Conservation (phyloP, 2,113 vertebrate species). For the Benitochromis conjunctus region DNA sequence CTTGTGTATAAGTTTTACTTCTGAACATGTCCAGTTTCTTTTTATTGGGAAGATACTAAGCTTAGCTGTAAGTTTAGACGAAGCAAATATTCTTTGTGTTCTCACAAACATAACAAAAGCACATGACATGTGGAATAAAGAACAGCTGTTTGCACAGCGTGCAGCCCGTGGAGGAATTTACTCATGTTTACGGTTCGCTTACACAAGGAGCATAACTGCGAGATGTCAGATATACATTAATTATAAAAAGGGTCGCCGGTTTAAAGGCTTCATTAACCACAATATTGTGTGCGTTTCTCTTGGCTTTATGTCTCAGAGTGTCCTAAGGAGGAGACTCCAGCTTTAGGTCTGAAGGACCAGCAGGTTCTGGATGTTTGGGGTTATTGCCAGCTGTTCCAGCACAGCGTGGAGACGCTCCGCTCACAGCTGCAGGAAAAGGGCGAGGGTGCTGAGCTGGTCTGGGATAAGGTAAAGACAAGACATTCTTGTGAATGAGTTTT, state of each 20-base stretch:
- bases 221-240: background rate
- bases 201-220: background rate
- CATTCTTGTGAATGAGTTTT: background rate
- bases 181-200: background rate
- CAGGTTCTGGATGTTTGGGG: conserved; percentile 88
- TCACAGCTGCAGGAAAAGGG: conserved; percentile 85
- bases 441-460: conserved; percentile 87
- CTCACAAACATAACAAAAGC: background rate
- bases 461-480: conserved; percentile 86
- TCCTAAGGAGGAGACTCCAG: conserved; percentile 73
- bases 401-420: conserved; percentile 87
- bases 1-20: background rate
- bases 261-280: background rate
- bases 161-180: background rate
- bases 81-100: background rate
- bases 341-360: conserved; percentile 86
- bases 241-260: background rate
- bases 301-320: conserved; percentile 34
- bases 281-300: background rate
- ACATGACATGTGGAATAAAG: background rate
- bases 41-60: background rate
- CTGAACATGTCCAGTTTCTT: fast-evolving
- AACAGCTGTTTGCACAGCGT: background rate
- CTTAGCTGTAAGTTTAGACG: background rate
- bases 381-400: conserved; percentile 84